Conservation (phyloP, 2,797 vertebrate species). For the Coilia nasus region DNA sequence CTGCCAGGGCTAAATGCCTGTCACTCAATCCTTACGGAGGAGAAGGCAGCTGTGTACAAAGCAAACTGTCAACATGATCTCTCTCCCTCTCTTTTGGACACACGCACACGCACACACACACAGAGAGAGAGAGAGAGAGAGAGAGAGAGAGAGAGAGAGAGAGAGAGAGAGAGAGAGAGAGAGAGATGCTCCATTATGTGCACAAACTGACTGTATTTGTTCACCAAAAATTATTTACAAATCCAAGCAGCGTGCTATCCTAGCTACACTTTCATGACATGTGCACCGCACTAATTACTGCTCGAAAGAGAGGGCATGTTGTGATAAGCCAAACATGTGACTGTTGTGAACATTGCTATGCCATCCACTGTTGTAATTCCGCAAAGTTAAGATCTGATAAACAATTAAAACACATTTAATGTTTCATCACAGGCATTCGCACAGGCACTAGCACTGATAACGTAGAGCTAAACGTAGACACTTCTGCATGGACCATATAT, state of each 20-base stretch:
- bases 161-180: background rate
- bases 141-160: background rate
- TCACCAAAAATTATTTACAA: background rate
- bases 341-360: background rate
- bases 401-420: background rate
- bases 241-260: background rate
- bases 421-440: background rate
- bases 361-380: background rate
- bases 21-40: background rate
- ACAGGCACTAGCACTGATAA: background rate
- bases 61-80: constrained; percentile 15
- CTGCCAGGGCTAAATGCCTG: background rate
- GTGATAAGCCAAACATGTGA: background rate
- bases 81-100: background rate
- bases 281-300: background rate
- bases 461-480: background rate
- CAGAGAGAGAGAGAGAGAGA: background rate
- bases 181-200: background rate
- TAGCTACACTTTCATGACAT: background rate
- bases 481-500: background rate
- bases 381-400: background rate
- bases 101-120: background rate
- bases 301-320: background rate
- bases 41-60: constrained; percentile 3
- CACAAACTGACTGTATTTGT: background rate